A percentile compares a stretch with the other conserved stretches of the same genome.
Evolutionary conservation across 2,113 vertebrate genomes (phyloP).

Genomic region (Scomber colias): DNA sequence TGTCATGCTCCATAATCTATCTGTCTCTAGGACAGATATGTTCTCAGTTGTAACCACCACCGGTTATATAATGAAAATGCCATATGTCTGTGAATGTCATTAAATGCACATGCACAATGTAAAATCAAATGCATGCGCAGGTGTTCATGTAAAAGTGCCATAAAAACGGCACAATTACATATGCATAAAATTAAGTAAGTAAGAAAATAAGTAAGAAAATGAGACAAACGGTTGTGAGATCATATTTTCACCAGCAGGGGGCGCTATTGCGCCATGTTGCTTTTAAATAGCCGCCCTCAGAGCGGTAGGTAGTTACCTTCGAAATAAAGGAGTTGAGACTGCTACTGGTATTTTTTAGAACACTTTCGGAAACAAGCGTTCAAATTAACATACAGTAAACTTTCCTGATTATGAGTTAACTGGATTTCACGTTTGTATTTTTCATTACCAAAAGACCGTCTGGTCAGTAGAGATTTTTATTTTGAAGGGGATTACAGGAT

Average conservation of each 20-base stretch:
- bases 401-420: accelerated
- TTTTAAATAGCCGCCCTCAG: not conserved
- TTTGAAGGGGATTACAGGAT: conserved; percentile 38
- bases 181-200: no score
- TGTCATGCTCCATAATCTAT: no score
- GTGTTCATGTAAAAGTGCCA: no score
- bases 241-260: not conserved
- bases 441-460: not conserved
- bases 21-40: no score
- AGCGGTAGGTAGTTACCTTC: not conserved
- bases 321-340: conserved; percentile 10
- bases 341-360: accelerated
- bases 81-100: no score
- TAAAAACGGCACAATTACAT: no score
- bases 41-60: no score
- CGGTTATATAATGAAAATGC: no score
- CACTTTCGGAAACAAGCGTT: not conserved
- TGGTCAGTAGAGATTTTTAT: not conserved
- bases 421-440: not conserved
- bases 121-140: no score
- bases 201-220: no score
- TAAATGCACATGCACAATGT: no score
- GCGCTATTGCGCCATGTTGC: conserved; percentile 9
- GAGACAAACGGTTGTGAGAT: no score
- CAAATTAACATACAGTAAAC: not conserved